phyloP scores from a whole-genome alignment of 2,888 invertebrate genomes.

The Liopterus haemorrhoidalis region DNA sequence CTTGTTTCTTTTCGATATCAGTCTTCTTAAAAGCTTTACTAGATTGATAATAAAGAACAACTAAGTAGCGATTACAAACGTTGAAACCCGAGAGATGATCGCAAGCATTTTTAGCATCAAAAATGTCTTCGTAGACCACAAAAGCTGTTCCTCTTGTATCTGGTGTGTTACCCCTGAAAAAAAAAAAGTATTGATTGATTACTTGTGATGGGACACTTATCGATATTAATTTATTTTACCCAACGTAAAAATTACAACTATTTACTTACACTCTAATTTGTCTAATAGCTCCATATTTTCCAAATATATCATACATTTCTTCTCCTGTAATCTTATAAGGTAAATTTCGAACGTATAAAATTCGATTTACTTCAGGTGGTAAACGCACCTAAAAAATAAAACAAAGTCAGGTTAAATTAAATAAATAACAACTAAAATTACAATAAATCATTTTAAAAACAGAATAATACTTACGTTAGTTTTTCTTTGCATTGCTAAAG shows the following conservation, averaged over 20 bases:
- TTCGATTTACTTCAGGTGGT: constrained; percentile 97
- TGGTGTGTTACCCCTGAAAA: constrained; percentile 86
- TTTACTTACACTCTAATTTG: constrained; percentile 92
- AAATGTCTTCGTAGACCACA: constrained; percentile 99
- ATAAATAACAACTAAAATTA: constrained; percentile 10
- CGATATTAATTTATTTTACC: constrained; percentile 8
- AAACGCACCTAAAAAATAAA: constrained; percentile 73
- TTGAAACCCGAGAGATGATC: constrained; percentile 99
- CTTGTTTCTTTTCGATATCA: constrained; percentile 92
- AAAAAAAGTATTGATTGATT: constrained; percentile 25
- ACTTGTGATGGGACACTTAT: too few species aligned
- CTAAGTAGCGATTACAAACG: constrained; percentile 96
- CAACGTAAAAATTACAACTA: background rate
- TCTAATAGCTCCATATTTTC: constrained; percentile 98
- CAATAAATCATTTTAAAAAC: constrained; percentile 9
- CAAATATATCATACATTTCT: constrained; percentile 99
- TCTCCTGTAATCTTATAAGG: constrained; percentile 99
- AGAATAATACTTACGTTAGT: constrained; percentile 58
- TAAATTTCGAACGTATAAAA: constrained; percentile 92
- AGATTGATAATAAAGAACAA: constrained; percentile 97
- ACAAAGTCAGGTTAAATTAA: constrained; percentile 20
- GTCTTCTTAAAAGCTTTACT: constrained; percentile 94
- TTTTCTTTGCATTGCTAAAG: constrained; percentile 68
- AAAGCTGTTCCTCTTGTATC: constrained; percentile 98
- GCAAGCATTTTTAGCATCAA: constrained; percentile 99